Conservation (phyloP, 1,140 invertebrate species). For the Bicyclus anynana region DNA sequence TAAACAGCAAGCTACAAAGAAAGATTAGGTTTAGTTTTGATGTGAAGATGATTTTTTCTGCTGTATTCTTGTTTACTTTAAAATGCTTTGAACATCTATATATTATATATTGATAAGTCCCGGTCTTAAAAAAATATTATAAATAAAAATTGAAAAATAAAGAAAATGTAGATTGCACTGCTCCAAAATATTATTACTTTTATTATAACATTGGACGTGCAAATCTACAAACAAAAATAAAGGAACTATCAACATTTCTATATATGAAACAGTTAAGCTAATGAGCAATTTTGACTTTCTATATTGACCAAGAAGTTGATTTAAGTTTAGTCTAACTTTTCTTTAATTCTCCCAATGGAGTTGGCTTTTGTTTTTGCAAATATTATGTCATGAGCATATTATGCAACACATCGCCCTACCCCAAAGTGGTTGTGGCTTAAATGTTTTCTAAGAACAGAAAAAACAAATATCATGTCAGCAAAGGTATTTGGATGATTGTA, state of each 20-base stretch:
- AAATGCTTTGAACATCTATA: conserved; percentile 48
- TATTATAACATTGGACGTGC: conserved; percentile 53
- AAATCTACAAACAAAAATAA: conserved; percentile 70
- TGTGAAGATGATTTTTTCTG: conserved; percentile 34
- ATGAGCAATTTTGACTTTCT: conserved; percentile 61
- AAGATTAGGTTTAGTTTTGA: conserved; percentile 78
- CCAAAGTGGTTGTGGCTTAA: too few relatives aligned
- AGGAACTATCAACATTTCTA: conserved; percentile 74
- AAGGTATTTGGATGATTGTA: too few relatives aligned
- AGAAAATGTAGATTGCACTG: conserved; percentile 62
- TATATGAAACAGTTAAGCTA: conserved; percentile 50
- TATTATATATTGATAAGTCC: conserved; percentile 53
- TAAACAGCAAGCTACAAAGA: conserved; percentile 89
- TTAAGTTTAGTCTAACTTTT: conserved; percentile 56
- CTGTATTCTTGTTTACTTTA: conserved; percentile 50
- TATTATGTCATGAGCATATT: conserved; percentile 12
- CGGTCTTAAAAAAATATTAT: conserved; percentile 66
- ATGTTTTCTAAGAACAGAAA: too few relatives aligned
- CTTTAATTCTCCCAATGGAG: conserved; percentile 55
- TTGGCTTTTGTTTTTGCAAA: conserved; percentile 65
- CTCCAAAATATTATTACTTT: conserved; percentile 51
- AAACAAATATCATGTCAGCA: too few relatives aligned
- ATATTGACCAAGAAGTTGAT: conserved; percentile 65
- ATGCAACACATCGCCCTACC: too few relatives aligned
- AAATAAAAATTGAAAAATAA: conserved; percentile 75